Evolutionary conservation across 1,140 invertebrate genomes (phyloP).

Genomic region (Hycleus phaleratus): DNA sequence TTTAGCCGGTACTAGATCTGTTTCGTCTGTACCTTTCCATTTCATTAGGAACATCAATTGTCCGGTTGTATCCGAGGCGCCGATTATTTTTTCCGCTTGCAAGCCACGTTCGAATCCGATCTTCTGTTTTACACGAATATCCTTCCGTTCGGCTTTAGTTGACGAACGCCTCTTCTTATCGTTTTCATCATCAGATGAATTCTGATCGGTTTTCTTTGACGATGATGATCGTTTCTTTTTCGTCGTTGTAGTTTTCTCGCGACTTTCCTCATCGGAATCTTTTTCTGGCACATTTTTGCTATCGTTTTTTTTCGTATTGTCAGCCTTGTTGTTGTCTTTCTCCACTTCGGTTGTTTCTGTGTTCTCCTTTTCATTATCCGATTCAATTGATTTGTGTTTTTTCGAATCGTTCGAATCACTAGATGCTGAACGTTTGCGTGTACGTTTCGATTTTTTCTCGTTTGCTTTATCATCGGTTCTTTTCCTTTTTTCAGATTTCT

Average conservation of each 20-base stretch:
- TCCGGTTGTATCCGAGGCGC: constrained; percentile 89
- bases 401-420: neutral
- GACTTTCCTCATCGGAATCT: constrained; percentile 26
- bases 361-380: constrained; percentile 22
- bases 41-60: constrained; percentile 97
- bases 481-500: neutral
- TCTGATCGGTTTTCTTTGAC: constrained; percentile 37
- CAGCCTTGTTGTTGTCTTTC: constrained; percentile 28
- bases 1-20: constrained; percentile 85
- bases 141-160: constrained; percentile 20
- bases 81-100: constrained; percentile 90
- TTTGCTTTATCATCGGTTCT: neutral
- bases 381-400: neutral
- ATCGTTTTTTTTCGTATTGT: constrained; percentile 20
- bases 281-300: constrained; percentile 17
- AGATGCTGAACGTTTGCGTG: neutral
- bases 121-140: constrained; percentile 13
- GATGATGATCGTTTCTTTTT: constrained; percentile 40
- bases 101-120: constrained; percentile 82
- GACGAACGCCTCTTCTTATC: constrained; percentile 15
- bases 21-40: constrained; percentile 94
- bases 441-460: constrained; percentile 22
- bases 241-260: constrained; percentile 37
- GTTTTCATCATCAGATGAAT: constrained; percentile 17
- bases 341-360: constrained; percentile 20